These are phyloP conservation scores for Aegithalos caudatus DNA, from an alignment of 2,113 vertebrate genomes.

Conservation along the genomic window DNA sequence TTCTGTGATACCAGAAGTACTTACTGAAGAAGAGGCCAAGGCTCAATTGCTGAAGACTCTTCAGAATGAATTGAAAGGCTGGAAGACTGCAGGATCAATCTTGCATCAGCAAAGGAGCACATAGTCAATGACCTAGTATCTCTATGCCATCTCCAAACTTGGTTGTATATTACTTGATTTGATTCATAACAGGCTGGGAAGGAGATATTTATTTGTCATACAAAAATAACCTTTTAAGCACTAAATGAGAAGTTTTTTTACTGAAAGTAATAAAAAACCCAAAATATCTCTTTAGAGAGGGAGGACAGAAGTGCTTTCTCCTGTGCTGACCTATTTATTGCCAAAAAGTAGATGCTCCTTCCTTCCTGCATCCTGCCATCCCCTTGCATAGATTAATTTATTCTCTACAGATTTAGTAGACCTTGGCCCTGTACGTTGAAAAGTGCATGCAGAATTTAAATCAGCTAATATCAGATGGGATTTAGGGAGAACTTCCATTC, in stretches of 20 bases:
- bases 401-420: not conserved
- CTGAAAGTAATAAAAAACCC: not conserved
- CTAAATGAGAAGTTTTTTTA: constrained; percentile 20
- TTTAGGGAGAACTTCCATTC: not conserved
- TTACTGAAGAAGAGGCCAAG: not conserved
- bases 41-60: not conserved
- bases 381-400: not conserved
- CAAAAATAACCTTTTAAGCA: constrained; percentile 6
- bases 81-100: not conserved
- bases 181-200: not conserved
- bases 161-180: not conserved
- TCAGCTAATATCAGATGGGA: not conserved
- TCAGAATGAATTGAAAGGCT: not conserved
- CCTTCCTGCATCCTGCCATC: not conserved
- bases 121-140: not conserved
- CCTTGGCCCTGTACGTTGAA: not conserved
- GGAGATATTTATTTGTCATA: constrained; percentile 4
- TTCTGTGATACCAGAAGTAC: not conserved
- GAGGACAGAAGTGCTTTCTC: not conserved
- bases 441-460: not conserved
- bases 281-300: not conserved
- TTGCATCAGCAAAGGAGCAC: not conserved
- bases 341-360: not conserved
- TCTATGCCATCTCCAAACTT: not conserved
- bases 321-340: not conserved